Percentiles rank a stretch among this genome's conserved stretches.
These are phyloP conservation scores for Clytia hemisphaerica DNA, from an alignment of 30 jellyfish, hydroid and myxozoan genomes.

Conservation along the genomic window DNA sequence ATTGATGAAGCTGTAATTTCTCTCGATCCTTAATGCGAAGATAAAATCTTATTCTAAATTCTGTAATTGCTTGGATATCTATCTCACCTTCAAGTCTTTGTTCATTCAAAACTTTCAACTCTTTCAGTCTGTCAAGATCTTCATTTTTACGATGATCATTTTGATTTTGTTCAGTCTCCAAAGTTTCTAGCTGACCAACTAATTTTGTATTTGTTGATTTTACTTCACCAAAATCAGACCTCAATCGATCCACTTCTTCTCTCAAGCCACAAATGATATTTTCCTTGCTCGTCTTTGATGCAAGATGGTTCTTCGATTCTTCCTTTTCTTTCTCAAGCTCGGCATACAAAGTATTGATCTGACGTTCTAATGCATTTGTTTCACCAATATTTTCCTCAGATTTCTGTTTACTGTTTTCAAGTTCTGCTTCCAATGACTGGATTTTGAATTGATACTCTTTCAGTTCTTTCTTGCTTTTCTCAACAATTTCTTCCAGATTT, in stretches of 20 bases:
- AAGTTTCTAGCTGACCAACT: constrained; percentile 3
- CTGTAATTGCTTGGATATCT: no score
- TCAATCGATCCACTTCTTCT: not conserved
- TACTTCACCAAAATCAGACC: not conserved
- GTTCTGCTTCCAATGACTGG: constrained; percentile 47
- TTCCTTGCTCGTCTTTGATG: constrained; percentile 30
- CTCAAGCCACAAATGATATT: constrained; percentile 10
- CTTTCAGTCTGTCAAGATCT: not conserved
- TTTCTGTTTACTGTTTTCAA: constrained; percentile 33
- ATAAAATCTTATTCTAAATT: no score
- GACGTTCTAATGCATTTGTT: constrained; percentile 29
- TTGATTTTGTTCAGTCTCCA: not conserved
- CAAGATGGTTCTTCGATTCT: constrained; percentile 17
- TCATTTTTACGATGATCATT: not conserved
- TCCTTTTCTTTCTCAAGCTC: constrained; percentile 41
- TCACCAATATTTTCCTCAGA: constrained; percentile 40
- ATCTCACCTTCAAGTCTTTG: constrained; percentile 28
- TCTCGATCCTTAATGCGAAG: no score
- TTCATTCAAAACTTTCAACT: constrained; percentile 3
- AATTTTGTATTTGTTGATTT: not conserved
- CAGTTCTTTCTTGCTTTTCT: constrained; percentile 39
- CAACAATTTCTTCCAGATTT: constrained; percentile 60
- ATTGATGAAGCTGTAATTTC: no score
- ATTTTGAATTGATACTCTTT: constrained; percentile 50
- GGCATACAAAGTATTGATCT: not conserved